Conservation (phyloP, 2,797 vertebrate species). For the Sphenopsis melanotis region DNA sequence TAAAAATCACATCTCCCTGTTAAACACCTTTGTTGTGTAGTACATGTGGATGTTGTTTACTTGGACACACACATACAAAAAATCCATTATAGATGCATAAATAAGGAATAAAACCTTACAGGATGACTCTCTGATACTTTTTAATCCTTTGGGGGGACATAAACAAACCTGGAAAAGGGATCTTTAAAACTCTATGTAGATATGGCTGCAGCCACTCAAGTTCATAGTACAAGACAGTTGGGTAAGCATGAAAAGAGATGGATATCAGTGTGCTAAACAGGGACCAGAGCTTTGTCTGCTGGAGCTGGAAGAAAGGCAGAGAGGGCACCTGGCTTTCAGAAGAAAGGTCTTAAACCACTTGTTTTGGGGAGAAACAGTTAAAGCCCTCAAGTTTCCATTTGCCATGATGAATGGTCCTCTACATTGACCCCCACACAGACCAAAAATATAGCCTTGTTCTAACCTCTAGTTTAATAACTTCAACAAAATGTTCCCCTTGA, state of each 20-base stretch:
- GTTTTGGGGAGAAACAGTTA: background rate
- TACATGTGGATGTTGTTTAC: background rate
- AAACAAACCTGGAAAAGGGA: background rate
- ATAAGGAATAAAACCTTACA: background rate
- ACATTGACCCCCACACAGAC: background rate
- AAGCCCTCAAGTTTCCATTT: background rate
- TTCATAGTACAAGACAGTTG: background rate
- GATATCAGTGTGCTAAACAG: background rate
- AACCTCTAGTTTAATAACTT: background rate
- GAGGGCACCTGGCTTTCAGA: background rate
- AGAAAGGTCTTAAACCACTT: background rate
- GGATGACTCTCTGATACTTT: background rate
- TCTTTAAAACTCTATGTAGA: background rate
- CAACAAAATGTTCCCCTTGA: background rate
- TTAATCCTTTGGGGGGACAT: background rate
- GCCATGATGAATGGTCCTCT: background rate
- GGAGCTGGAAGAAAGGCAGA: background rate
- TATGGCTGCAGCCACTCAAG: background rate
- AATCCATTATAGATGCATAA: background rate
- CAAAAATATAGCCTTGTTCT: background rate
- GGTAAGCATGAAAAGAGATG: background rate
- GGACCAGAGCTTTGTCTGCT: background rate
- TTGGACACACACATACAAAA: background rate
- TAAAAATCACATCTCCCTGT: background rate
- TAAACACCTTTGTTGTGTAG: background rate